Percentiles rank a stretch among this genome's conserved stretches.
phyloP scores from a whole-genome alignment of 2,113 vertebrate genomes.

The Chaenogobius annularis region DNA sequence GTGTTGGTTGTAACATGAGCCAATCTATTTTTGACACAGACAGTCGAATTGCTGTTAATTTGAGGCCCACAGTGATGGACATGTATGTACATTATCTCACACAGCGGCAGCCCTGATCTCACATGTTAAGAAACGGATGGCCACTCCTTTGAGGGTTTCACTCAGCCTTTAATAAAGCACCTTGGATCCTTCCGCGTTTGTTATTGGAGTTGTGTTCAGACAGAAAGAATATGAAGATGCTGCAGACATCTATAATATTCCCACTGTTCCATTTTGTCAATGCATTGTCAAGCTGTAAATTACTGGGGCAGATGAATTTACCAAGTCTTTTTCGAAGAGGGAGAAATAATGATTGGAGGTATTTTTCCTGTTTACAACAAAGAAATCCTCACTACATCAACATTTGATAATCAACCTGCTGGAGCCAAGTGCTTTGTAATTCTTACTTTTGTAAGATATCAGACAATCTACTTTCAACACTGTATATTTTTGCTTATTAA shows the following conservation, averaged over 20 bases:
- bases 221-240: constrained; percentile 40
- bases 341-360: constrained; percentile 78
- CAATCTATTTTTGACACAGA: too few species aligned
- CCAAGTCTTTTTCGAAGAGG: constrained; percentile 63
- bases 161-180: constrained; percentile 8
- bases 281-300: constrained; percentile 54
- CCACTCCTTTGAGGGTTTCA: constrained; percentile 22
- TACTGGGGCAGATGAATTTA: constrained; percentile 59
- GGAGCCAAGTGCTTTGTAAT: constrained; percentile 59
- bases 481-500: not conserved
- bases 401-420: constrained; percentile 55
- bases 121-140: not conserved
- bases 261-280: constrained; percentile 41
- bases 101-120: too few species aligned
- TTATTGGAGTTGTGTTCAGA: constrained; percentile 27
- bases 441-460: constrained; percentile 63
- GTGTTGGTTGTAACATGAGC: too few species aligned
- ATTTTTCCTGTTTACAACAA: constrained; percentile 79
- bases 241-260: constrained; percentile 11
- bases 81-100: too few species aligned
- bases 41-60: too few species aligned
- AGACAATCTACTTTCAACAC: not conserved
- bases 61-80: too few species aligned
- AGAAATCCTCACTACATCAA: constrained; percentile 48
- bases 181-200: constrained; percentile 4